Evolutionary conservation across 2,888 invertebrate genomes (phyloP), one percentile per base, ranked within the genome.

Genomic region (Dexiosoma caninum): DNA sequence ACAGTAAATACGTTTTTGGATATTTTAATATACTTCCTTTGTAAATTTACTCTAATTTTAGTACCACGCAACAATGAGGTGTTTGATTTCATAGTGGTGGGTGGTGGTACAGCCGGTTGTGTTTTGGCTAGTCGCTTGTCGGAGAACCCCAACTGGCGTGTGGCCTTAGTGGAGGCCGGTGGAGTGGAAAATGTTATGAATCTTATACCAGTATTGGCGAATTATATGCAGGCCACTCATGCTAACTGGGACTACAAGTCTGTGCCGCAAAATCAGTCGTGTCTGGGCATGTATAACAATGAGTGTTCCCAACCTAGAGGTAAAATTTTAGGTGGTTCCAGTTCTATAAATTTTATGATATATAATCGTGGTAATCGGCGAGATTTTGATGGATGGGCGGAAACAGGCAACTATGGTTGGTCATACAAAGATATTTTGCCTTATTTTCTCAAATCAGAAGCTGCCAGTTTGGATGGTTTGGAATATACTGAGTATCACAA

Each of bases 1-100:
- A 57, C 42, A 49, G 83, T 83, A 77, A 21, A 27, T 44, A 30
- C 35, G 40, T 5, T 8, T 2, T 12, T 21, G 12, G 10, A 35
- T 32, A 21, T 8, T 67, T n/a, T 21, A 10, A 12, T n/a, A 2
- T 37, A 2, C 12, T 14, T 1, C 8, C 1, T 2, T 5, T 3
- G 2, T 1, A 42, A 40, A 9, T 16, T 19, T 9, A 9, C 81
- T 53, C 14, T 40, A 12, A 30, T 30, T 44, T 60, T 44, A 79
- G 79, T 51, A 14, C 80, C 80, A 0, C 44, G 37, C 19, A 88
- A 89, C 69, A 91, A 86, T 76, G 92, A 92, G 0, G 92, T 92
- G 16, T 95, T 95, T 85, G 95, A 96, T 88, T 96, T 95, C 86
- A 94, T 96, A 81, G 91, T 95, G 32, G 93, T 96, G 4, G 96